Evolutionary conservation across 1,140 invertebrate species (phyloP).

Genomic region (Bombus turneri): DNA sequence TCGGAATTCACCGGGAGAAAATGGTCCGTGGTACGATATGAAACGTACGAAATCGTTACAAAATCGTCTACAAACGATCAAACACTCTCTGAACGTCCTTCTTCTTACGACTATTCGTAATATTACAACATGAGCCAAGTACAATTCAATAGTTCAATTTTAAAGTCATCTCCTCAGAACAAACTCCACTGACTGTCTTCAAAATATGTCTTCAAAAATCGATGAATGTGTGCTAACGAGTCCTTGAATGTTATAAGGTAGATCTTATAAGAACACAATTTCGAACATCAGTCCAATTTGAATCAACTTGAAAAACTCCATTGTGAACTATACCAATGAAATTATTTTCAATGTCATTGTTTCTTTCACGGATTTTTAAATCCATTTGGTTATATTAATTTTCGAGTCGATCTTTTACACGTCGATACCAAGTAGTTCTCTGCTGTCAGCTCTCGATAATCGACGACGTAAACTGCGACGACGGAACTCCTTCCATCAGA

Average conservation of each 20-base stretch:
- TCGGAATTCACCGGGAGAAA: neutral
- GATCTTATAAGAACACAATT: conserved; percentile 26
- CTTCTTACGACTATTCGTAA: neutral
- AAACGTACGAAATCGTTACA: conserved; percentile 48
- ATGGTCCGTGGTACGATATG: conserved; percentile 23
- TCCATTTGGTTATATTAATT: neutral
- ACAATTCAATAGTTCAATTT: neutral
- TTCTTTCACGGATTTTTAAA: neutral
- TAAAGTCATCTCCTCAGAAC: neutral
- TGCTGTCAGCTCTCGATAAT: conserved; percentile 75
- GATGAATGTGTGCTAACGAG: neutral
- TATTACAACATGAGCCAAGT: conserved; percentile 8
- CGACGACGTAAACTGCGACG: conserved; percentile 80
- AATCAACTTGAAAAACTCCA: neutral
- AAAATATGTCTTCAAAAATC: conserved; percentile 47
- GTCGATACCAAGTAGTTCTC: conserved; percentile 79
- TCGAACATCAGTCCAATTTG: neutral
- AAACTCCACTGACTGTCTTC: neutral
- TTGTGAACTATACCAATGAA: neutral
- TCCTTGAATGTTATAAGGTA: conserved; percentile 1
- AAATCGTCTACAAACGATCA: conserved; percentile 41
- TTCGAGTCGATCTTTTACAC: conserved; percentile 60
- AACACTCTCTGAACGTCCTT: neutral
- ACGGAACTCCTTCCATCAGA: conserved; percentile 82
- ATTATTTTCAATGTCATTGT: neutral